phyloP scores from a whole-genome alignment of 2,113 vertebrate genomes.

The Indicator indicator region DNA sequence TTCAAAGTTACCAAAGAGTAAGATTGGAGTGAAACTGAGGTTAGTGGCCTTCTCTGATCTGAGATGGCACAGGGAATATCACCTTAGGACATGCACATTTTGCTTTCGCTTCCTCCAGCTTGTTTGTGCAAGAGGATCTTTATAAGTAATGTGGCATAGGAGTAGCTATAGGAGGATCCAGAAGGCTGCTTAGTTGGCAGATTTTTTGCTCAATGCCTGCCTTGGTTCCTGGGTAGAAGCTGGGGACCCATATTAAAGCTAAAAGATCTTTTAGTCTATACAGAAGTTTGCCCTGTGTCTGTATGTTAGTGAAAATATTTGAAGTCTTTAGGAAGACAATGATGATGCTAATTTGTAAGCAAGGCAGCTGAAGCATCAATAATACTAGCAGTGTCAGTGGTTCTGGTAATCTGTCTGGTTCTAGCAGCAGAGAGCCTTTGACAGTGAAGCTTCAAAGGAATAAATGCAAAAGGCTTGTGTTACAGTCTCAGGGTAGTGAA shows the following conservation, averaged over 20 bases:
- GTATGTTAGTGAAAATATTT: background rate
- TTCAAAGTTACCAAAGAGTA: background rate
- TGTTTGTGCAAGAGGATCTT: background rate
- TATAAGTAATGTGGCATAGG: background rate
- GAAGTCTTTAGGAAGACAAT: background rate
- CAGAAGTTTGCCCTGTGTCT: background rate
- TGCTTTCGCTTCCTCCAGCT: background rate
- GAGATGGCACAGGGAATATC: background rate
- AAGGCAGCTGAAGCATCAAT: background rate
- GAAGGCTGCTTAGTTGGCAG: background rate
- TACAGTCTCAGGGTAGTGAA: background rate
- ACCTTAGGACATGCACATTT: background rate
- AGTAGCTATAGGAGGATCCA: background rate
- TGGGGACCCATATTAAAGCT: background rate
- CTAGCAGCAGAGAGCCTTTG: background rate
- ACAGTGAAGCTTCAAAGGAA: background rate
- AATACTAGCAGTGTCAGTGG: background rate
- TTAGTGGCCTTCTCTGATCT: background rate
- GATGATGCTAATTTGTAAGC: background rate
- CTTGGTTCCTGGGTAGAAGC: background rate
- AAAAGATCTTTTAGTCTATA: background rate
- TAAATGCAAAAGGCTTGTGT: background rate
- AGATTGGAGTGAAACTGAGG: background rate
- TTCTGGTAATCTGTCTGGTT: background rate
- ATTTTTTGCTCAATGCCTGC: background rate